phyloP scores from a whole-genome alignment of 2,888 invertebrate genomes.

The Aphodius sticticus region DNA sequence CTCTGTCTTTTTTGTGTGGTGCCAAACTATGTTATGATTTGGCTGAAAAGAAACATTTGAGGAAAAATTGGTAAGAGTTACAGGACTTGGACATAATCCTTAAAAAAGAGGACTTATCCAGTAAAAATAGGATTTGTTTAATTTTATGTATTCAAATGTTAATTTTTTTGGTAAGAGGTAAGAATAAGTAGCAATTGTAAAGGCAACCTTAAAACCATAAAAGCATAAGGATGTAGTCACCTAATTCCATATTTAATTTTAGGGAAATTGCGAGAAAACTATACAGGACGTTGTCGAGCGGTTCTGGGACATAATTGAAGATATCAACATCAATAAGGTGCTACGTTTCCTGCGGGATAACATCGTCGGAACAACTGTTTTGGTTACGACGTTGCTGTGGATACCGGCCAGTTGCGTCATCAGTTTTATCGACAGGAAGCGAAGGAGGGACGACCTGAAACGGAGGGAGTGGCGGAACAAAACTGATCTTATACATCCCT shows the following conservation, averaged over 20 bases:
- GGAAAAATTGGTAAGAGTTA: too few relatives aligned
- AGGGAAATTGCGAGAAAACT: constrained; percentile 95
- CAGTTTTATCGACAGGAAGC: constrained; percentile 82
- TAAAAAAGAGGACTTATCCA: too few relatives aligned
- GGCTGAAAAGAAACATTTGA: too few relatives aligned
- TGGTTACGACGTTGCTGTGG: constrained; percentile 93
- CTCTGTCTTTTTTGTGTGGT: too few relatives aligned
- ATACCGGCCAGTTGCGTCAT: constrained; percentile 92
- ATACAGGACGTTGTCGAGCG: constrained; percentile 95
- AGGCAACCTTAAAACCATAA: too few relatives aligned
- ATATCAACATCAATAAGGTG: constrained; percentile 93
- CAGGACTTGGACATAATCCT: too few relatives aligned
- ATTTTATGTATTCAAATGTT: too few relatives aligned
- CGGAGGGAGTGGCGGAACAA: constrained; percentile 76
- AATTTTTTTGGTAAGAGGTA: too few relatives aligned
- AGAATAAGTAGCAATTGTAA: too few relatives aligned
- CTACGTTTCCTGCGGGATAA: constrained; percentile 89
- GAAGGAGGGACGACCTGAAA: constrained; percentile 75
- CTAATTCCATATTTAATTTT: constrained; percentile 43
- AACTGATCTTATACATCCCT: constrained; percentile 76
- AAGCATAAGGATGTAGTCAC: too few relatives aligned
- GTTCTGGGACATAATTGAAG: constrained; percentile 97
- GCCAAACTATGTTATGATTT: too few relatives aligned
- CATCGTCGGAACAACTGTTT: constrained; percentile 91
- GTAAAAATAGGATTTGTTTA: too few relatives aligned